Evolutionary conservation across 1,140 invertebrate species (phyloP).

Genomic region (Caerostris extrusa): DNA sequence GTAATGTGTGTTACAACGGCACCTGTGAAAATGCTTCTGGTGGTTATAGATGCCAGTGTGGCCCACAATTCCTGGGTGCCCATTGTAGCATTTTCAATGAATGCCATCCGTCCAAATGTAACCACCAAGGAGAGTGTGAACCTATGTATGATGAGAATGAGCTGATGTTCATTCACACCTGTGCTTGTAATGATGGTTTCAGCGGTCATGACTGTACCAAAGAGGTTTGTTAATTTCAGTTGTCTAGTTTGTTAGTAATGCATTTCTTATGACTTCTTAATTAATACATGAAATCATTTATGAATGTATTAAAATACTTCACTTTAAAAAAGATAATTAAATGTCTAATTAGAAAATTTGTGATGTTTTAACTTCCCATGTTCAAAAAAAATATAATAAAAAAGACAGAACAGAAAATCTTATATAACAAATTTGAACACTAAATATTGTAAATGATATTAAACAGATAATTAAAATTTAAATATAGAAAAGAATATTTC

Average conservation of each 20-base stretch:
- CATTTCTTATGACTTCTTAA: too few species aligned
- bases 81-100: conserved; percentile 85
- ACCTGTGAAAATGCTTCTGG: conserved; percentile 90
- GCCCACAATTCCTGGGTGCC: conserved; percentile 93
- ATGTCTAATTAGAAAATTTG: too few species aligned
- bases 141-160: conserved; percentile 51
- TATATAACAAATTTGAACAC: too few species aligned
- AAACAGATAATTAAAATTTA: too few species aligned
- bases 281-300: too few species aligned
- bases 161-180: conserved; percentile 38
- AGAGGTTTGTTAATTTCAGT: conserved; percentile 47
- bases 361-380: too few species aligned
- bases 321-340: too few species aligned
- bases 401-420: too few species aligned
- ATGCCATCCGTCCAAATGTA: conserved; percentile 57
- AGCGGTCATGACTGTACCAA: conserved; percentile 56
- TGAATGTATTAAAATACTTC: too few species aligned
- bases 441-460: too few species aligned
- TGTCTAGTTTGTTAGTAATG: neutral
- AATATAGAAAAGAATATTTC: too few species aligned
- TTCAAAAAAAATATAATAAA: too few species aligned
- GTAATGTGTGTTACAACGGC: conserved; percentile 91
- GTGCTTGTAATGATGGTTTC: conserved; percentile 62
- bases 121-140: conserved; percentile 46
- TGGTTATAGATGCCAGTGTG: conserved; percentile 92